Evolutionary conservation across 2,113 vertebrate genomes (phyloP), one percentile per base, ranked within the genome.

Genomic region (Tinamus guttatus): DNA sequence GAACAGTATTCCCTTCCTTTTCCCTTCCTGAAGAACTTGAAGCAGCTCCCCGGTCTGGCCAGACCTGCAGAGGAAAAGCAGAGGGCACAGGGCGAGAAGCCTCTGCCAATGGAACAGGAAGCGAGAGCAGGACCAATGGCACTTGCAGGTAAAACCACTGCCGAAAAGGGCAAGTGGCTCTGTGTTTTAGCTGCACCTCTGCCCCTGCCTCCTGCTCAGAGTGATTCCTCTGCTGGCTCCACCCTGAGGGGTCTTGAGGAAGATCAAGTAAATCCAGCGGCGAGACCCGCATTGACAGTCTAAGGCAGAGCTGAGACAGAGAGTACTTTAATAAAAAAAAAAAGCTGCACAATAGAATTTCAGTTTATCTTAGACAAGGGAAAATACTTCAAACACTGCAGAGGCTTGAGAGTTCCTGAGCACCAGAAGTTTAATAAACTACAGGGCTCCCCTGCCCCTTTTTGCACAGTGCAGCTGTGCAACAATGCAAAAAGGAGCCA

Each of bases 261-360:
- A 71, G 83, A 85, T 88, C 62, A 90, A 59, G 78, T 15, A 1
- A 49, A 81, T 69, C 81, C 60, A 83, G 16, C 28, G 56, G 71
- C 10, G 27, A 83, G 69, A 95, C 86, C 16, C 11, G 62, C 86
- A 45, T 0, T 3, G 41, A 89, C 28, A 96, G 85, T 76, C 76
- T 63, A 41, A 88, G 88, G 83, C 90, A 93, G 64, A 88, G 30
- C 49, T 73, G 79, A 85, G 34, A 86, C 34, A 70, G 51, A 91
- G 60, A 94, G 65, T 34, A 65, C 68, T 80, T 32, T 67, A 82
- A 75, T n/a, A 17, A 9, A 58, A 20, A 21, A 87, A 40, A 24
- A 18, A n/a, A 5, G 5, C 20, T 58, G 73, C 54, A 90, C 51
- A 71, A 22, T 45, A 92, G 87, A 84, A 58, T 87, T 62, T 82